These are phyloP conservation scores for Neomicropteryx cornuta DNA, from an alignment of 1,140 invertebrate species.

Conservation along the genomic window DNA sequence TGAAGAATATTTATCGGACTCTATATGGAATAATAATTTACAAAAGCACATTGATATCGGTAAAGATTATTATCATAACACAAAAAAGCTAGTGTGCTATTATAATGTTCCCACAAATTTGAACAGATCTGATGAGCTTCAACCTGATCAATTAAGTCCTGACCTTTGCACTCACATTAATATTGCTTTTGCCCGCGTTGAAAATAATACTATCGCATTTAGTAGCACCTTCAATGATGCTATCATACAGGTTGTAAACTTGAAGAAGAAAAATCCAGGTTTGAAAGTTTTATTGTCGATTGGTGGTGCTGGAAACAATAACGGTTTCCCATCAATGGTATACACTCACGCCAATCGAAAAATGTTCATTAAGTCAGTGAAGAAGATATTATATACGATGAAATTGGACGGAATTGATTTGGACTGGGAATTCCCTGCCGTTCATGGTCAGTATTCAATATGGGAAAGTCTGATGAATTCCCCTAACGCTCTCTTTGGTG, in stretches of 20 bases:
- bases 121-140: slow-evolving; percentile 27
- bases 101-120: slow-evolving; percentile 40
- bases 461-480: background rate
- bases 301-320: slow-evolving; percentile 50
- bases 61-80: too few species aligned
- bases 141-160: slow-evolving; percentile 48
- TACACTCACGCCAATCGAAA: slow-evolving; percentile 52
- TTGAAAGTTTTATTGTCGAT: slow-evolving; percentile 70
- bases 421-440: slow-evolving; percentile 80
- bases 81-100: slow-evolving; percentile 55
- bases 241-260: slow-evolving; percentile 40
- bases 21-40: too few species aligned
- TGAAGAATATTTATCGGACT: too few species aligned
- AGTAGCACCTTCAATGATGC: slow-evolving; percentile 27
- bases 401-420: slow-evolving; percentile 71
- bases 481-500: slow-evolving; percentile 9
- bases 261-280: slow-evolving; percentile 53
- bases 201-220: slow-evolving; percentile 47
- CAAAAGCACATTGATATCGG: too few species aligned
- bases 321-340: slow-evolving; percentile 60
- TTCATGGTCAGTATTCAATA: slow-evolving; percentile 20
- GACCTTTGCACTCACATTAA: slow-evolving; percentile 74
- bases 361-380: slow-evolving; percentile 57
- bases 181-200: slow-evolving; percentile 56
- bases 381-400: slow-evolving; percentile 47